A percentile compares a stretch with the other conserved stretches of the same genome.
Evolutionary conservation across 2,797 vertebrate genomes (phyloP).

Genomic region (Leptoclinus maculatus): DNA sequence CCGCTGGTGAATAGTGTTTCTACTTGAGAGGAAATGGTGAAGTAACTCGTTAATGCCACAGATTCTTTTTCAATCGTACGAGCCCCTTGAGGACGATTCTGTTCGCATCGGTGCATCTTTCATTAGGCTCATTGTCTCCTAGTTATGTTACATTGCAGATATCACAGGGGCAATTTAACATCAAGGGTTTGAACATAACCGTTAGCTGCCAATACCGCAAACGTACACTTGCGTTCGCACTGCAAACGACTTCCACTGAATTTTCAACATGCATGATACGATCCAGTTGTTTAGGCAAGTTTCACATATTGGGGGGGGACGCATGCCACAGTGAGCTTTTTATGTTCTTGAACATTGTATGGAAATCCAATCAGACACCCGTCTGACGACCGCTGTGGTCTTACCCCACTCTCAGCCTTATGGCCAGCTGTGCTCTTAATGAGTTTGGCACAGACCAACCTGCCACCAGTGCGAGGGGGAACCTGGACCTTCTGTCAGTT

Average conservation of each 20-base stretch:
- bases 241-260: not conserved
- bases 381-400: conserved; percentile 56
- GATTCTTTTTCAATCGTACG: not conserved
- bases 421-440: conserved; percentile 80
- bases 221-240: not conserved
- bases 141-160: not conserved
- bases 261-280: not conserved
- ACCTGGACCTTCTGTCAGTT: conserved; percentile 74
- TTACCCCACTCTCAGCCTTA: conserved; percentile 45
- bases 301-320: not conserved
- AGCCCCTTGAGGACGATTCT: not conserved
- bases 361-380: conserved; percentile 58
- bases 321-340: conserved; percentile 34
- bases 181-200: not conserved
- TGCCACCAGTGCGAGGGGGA: conserved; percentile 51
- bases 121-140: not conserved
- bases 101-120: not conserved
- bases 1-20: not conserved
- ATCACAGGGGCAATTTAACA: not conserved
- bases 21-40: not conserved
- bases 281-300: conserved; percentile 14
- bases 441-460: conserved; percentile 77
- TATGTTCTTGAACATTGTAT: conserved; percentile 45
- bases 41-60: not conserved
- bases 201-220: not conserved